Evolutionary conservation across 2,888 invertebrate species (phyloP), one percentile per base, ranked within the genome.

Genomic region (Lapara coniferarum): DNA sequence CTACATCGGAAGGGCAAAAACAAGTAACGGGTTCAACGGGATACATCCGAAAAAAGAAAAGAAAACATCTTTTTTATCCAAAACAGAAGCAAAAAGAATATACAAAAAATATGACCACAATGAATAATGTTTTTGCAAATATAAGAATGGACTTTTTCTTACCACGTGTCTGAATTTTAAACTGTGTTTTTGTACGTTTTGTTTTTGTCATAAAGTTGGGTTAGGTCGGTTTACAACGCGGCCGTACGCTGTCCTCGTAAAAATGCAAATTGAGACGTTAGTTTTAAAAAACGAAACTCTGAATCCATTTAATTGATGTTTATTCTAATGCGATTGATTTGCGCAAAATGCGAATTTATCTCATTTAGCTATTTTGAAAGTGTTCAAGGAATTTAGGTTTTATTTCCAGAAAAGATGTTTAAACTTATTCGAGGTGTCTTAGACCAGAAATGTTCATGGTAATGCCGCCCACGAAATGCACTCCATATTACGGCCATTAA

Each of bases 41-140:
- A 77, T 69, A 72, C 83, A 81, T 81, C 83, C 78, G 78, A 83
- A 83, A 81, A 81, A 75, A 78, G 77, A 71, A 73, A 71, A 70
- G 76, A 77, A 77, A 76, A 57, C 68, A 76, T 78, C 78, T 81
- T 85, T 89, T 89, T 89, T 86, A 82, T 78, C 78, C 77, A 68
- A 81, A 85, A 86, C 87, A 78, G 87, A 85, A 87, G 90, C 92
- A 92, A 92, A 92, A 92, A 92, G 85, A 80, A 71, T 70, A 70
- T 71, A 71, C 74, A 81, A 85, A 89, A 90, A 90, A 89, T 85
- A 81, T 81, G 79, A 81, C 77, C 80, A 86, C 84, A 86, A 85
- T 86, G 85, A 90, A 90, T 89, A 86, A 81, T 82, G 86, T 91
- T 93, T 92, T 93, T 92, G 92, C 92, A 89, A 91, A 90, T 86